Conservation (phyloP, 2,113 vertebrate species). For the Mus musculus region GRCm39 chr16:39246501-39247000, state of each 20-base stretch:
- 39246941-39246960: constrained; percentile 24
- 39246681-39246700: background rate
- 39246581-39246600: background rate
- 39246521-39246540: background rate
- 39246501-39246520: background rate
- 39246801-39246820: background rate
- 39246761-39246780: background rate
- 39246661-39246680: background rate
- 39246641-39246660: background rate
- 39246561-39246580: background rate
- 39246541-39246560: background rate
- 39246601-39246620: background rate
- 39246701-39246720: background rate
- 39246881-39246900: too few species aligned
- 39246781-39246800: background rate
- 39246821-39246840: constrained; percentile 1
- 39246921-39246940: background rate
- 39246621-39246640: background rate
- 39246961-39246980: background rate
- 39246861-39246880: background rate
- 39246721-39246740: background rate
- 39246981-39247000: background rate
- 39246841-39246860: background rate
- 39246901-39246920: background rate
- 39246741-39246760: background rate